Evolutionary conservation across 2,888 invertebrate genomes (phyloP).

Genomic region (Agriopis leucophaearia): DNA sequence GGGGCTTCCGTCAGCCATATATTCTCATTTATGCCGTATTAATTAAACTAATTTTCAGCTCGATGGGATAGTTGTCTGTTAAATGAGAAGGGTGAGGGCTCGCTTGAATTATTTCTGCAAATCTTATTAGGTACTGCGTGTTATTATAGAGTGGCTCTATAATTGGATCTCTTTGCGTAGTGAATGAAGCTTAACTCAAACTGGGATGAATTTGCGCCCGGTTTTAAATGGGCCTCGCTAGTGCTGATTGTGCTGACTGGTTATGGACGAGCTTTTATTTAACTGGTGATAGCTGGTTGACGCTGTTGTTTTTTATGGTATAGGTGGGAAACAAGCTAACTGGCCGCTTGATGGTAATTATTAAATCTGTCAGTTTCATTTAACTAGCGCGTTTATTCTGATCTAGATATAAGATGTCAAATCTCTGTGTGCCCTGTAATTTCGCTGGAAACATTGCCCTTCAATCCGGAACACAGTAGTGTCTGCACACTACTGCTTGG

Average conservation of each 20-base stretch:
- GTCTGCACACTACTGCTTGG: too few relatives aligned
- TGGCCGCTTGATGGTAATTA: too few relatives aligned
- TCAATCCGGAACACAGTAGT: too few relatives aligned
- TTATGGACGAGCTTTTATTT: constrained; percentile 10
- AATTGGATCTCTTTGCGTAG: constrained; percentile 49
- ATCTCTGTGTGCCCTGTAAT: too few relatives aligned
- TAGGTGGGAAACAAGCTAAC: too few relatives aligned
- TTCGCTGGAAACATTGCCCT: too few relatives aligned
- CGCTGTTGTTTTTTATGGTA: too few relatives aligned
- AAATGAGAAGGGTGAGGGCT: constrained; percentile 52
- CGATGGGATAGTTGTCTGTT: constrained; percentile 48
- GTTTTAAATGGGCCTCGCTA: constrained; percentile 10
- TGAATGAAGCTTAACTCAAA: constrained; percentile 22
- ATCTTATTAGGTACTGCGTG: constrained; percentile 51
- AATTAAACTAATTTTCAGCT: constrained; percentile 70
- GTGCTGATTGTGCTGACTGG: constrained; percentile 3
- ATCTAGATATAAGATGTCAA: too few relatives aligned
- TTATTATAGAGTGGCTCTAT: constrained; percentile 48
- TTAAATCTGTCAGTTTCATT: too few relatives aligned
- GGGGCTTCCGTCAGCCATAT: constrained; percentile 21
- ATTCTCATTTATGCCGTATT: constrained; percentile 54
- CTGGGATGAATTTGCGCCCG: constrained; percentile 3
- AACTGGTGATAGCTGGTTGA: not conserved
- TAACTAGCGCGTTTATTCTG: too few relatives aligned
- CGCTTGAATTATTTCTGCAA: constrained; percentile 54